Base-by-base conservation (phyloP, 2,797 vertebrate genomes). In the Phoeniculus purpureus region DNA sequence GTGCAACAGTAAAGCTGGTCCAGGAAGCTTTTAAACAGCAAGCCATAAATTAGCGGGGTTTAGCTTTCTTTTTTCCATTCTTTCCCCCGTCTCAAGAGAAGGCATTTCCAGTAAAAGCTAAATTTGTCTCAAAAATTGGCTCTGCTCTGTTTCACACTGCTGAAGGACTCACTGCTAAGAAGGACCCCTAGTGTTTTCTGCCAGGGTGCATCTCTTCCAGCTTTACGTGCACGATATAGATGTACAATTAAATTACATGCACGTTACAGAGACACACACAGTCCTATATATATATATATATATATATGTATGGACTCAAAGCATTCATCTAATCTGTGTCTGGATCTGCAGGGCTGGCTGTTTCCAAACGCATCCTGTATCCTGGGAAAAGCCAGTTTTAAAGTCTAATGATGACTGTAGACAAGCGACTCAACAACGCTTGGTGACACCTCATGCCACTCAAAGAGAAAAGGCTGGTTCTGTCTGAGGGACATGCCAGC, bases 81-180 rank as follows among this genome's bases (percentile, higher is more conserved):
- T 74, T 76, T 60, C 27, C 59, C 52, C 40, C 55, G 80, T 81
- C 67, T 71, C 62, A 34, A 72, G 76, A 71, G 55, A 92, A 93
- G 23, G 71, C 66, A 85, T 93, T 94, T 94, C 91, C 89, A 96
- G 94, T 94, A 94, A 91, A 89, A 93, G 68, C 79, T 93, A 89
- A 96, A 89, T 82, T 90, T 93, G 68, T 86, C 90, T 91, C 82
- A 72, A 68, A 84, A 94, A 73, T 72, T 90, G 76, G 71, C 84
- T 92, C 73, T 37, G 32, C 47, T 91, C 47, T 81, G 87, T 94
- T 43, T 66, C 76, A 45, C 22, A 9, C 43, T n/a, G 32, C 55
- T 67, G n/a, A 68, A 54, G 43, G 78, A 68, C 90, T 92, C 5
- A 9, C 45, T 94, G 70, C 70, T 70, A 84, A 94, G 81, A 79